These are phyloP conservation scores for Varecia variegata DNA, from an alignment of 2,797 vertebrate genomes.

Conservation along the genomic window DNA sequence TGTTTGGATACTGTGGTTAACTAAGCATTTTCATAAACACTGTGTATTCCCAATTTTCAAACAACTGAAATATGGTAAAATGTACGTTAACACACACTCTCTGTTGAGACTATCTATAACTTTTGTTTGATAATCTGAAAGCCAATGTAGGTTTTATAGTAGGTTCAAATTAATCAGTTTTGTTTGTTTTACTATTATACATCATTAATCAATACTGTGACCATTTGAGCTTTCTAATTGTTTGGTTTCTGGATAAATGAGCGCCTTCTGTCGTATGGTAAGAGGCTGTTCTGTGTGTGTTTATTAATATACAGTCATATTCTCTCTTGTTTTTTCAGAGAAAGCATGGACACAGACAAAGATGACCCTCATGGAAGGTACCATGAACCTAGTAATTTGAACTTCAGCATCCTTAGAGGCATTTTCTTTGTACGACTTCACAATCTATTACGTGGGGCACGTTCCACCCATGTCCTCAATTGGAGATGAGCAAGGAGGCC, in stretches of 20 bases:
- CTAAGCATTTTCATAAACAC: not conserved
- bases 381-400: slow-evolving; percentile 67
- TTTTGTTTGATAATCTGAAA: slow-evolving; percentile 20
- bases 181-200: not conserved
- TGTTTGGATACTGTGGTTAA: not conserved
- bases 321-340: slow-evolving; percentile 86
- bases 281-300: not conserved
- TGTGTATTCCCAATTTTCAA: not conserved
- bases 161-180: not conserved
- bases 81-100: not conserved
- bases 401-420: not conserved
- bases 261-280: not conserved
- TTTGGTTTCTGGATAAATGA: slow-evolving; percentile 67
- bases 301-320: not conserved
- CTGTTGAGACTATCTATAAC: not conserved
- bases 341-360: slow-evolving; percentile 97
- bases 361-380: slow-evolving; percentile 96
- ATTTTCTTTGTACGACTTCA: slow-evolving; percentile 5
- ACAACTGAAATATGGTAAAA: not conserved
- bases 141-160: not conserved
- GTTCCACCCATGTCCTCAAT: not conserved
- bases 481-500: not conserved
- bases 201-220: not conserved
- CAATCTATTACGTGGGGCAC: not conserved
- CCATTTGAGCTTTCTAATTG: not conserved